These are phyloP conservation scores for Numida meleagris DNA, from an alignment of 2,113 vertebrate species.

Conservation along the genomic window DNA sequence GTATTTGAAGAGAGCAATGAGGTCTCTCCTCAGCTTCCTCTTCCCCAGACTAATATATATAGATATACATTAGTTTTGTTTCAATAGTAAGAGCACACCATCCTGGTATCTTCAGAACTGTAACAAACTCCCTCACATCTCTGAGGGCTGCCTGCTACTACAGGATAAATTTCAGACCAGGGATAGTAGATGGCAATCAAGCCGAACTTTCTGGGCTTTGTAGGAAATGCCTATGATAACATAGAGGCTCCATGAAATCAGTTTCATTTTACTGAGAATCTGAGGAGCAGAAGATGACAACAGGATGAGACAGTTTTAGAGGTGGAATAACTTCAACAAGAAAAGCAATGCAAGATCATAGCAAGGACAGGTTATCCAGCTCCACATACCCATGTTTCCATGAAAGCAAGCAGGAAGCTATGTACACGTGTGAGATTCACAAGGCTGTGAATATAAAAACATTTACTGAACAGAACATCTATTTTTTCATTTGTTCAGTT, in stretches of 20 bases:
- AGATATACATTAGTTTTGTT: background rate
- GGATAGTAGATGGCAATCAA: background rate
- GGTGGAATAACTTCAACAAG: background rate
- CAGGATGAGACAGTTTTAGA: background rate
- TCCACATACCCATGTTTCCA: background rate
- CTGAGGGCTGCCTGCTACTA: background rate
- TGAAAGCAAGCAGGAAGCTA: background rate
- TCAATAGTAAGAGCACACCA: background rate
- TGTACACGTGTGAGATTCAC: background rate
- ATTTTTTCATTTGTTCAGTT: background rate
- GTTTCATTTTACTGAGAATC: background rate
- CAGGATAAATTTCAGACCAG: background rate
- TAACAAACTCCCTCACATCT: background rate
- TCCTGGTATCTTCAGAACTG: background rate
- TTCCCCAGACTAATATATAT: too few species aligned
- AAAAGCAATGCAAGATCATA: rapidly evolving
- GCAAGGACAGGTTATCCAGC: background rate
- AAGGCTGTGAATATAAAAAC: background rate
- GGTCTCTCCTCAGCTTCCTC: too few species aligned
- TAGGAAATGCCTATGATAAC: background rate
- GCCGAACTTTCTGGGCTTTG: background rate
- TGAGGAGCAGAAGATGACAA: background rate
- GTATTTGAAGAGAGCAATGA: too few species aligned
- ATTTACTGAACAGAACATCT: background rate
- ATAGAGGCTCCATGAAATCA: background rate